These are phyloP conservation scores for Brachypterus glaber DNA, from an alignment of 2,888 invertebrate species.

Conservation along the genomic window DNA sequence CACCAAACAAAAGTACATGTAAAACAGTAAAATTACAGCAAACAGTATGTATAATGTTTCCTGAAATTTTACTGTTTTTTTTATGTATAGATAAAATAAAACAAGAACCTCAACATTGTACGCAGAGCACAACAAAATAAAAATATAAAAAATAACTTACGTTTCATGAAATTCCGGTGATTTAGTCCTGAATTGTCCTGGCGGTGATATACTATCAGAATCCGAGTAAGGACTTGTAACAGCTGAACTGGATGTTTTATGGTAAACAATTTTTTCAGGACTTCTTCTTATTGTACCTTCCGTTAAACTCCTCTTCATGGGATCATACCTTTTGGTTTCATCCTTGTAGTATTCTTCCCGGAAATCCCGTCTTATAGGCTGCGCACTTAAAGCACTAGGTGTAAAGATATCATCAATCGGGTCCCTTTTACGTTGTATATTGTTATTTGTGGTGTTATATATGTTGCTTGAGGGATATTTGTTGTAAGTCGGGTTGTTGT, in stretches of 20 bases:
- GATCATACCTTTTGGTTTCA: slow-evolving; percentile 35
- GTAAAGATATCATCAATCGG: slow-evolving; percentile 42
- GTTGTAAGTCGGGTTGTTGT: slow-evolving; percentile 26
- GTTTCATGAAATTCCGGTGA: slow-evolving; percentile 44
- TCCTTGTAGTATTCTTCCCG: slow-evolving; percentile 38
- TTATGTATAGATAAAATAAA: too few relatives aligned
- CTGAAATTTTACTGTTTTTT: too few relatives aligned
- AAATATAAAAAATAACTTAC: slow-evolving; percentile 37
- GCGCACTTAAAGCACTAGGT: slow-evolving; percentile 34
- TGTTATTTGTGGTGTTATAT: slow-evolving; percentile 15
- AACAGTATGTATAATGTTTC: too few relatives aligned
- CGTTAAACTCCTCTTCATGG: slow-evolving; percentile 38
- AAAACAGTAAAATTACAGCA: too few relatives aligned
- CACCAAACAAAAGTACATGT: too few relatives aligned
- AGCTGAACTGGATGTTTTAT: slow-evolving; percentile 28
- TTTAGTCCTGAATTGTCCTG: slow-evolving; percentile 37
- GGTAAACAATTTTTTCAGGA: slow-evolving; percentile 28
- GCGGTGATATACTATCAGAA: slow-evolving; percentile 39
- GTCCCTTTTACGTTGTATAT: slow-evolving; percentile 26
- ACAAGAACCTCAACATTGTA: too few relatives aligned
- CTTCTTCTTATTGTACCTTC: slow-evolving; percentile 36
- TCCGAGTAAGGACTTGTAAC: slow-evolving; percentile 38
- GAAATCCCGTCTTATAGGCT: slow-evolving; percentile 35
- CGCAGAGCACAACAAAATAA: too few relatives aligned
- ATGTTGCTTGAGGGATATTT: slow-evolving; percentile 18